Conservation (phyloP, 2,888 invertebrate genomes). For the Drosophila putrida region DNA sequence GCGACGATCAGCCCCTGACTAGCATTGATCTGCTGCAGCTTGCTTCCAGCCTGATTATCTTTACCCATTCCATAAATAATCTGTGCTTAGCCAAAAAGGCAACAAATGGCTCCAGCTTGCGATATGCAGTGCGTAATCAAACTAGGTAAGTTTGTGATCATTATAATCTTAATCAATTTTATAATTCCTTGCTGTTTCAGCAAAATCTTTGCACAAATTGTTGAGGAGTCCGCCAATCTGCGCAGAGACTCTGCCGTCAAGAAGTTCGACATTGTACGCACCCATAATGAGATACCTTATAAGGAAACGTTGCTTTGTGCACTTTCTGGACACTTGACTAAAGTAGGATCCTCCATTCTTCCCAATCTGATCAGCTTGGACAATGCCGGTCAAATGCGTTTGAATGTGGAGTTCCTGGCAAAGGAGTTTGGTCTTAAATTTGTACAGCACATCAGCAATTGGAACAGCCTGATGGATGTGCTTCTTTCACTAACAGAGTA, state of each 20-base stretch:
- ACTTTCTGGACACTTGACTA: constrained; percentile 50
- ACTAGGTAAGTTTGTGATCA: constrained; percentile 48
- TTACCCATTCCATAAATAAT: constrained; percentile 81
- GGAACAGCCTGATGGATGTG: constrained; percentile 68
- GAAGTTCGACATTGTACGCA: constrained; percentile 79
- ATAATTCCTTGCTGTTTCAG: constrained; percentile 7
- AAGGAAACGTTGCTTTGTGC: constrained; percentile 53
- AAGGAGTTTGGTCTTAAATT: constrained; percentile 66
- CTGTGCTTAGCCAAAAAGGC: constrained; percentile 74
- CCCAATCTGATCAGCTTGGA: constrained; percentile 52
- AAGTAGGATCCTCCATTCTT: constrained; percentile 35
- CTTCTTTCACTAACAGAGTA: constrained; percentile 65
- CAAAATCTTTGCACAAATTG: constrained; percentile 51
- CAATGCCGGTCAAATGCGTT: constrained; percentile 23
- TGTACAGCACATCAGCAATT: constrained; percentile 71
- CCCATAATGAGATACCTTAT: constrained; percentile 81
- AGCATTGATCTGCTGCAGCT: constrained; percentile 72
- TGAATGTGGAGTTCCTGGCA: constrained; percentile 48
- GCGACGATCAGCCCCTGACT: constrained; percentile 67
- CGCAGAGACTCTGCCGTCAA: constrained; percentile 13
- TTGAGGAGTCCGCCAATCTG: constrained; percentile 50
- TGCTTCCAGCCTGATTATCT: constrained; percentile 76
- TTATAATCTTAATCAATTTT: not conserved
- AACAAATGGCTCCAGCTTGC: constrained; percentile 61
- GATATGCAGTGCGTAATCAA: constrained; percentile 65